Evolutionary conservation across 2,888 invertebrate species (phyloP).

Genomic region (Clostera curtula): DNA sequence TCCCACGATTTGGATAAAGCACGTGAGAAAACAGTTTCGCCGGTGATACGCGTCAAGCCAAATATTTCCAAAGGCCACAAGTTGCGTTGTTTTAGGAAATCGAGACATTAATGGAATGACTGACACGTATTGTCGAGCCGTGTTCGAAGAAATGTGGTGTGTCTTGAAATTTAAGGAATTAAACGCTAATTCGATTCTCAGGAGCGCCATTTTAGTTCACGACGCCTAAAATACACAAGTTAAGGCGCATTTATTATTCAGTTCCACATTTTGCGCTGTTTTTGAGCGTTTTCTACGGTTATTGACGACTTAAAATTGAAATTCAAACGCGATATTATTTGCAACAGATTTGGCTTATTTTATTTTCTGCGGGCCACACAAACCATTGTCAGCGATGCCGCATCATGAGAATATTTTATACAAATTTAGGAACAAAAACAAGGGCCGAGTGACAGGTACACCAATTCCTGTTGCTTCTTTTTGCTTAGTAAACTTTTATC

Average conservation of each 20-base stretch:
- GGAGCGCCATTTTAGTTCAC: constrained; percentile 22
- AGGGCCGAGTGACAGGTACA: constrained; percentile 70
- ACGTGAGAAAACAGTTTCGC: constrained; percentile 46
- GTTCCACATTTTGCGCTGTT: neutral
- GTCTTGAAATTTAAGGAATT: constrained; percentile 49
- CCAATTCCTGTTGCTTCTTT: constrained; percentile 67
- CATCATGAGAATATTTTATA: constrained; percentile 69
- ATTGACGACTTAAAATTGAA: constrained; percentile 29
- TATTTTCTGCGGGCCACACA: constrained; percentile 42
- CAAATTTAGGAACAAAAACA: constrained; percentile 73
- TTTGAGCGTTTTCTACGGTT: constrained; percentile 10
- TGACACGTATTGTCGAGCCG: constrained; percentile 57
- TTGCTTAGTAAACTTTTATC: constrained; percentile 63
- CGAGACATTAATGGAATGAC: constrained; percentile 65
- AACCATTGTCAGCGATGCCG: constrained; percentile 56
- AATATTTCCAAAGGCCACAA: constrained; percentile 55
- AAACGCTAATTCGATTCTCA: constrained; percentile 32
- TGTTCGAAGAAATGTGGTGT: constrained; percentile 50
- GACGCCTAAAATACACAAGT: no score
- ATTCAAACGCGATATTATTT: constrained; percentile 34
- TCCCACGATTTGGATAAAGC: constrained; percentile 45
- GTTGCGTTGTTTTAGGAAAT: constrained; percentile 60
- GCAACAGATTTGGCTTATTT: constrained; percentile 31
- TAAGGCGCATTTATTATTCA: no score
- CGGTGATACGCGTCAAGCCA: constrained; percentile 57